Percentiles rank a stretch among this genome's conserved stretches.
Evolutionary conservation across 2,797 vertebrate genomes (phyloP).

Genomic region (Coluber constrictor): DNA sequence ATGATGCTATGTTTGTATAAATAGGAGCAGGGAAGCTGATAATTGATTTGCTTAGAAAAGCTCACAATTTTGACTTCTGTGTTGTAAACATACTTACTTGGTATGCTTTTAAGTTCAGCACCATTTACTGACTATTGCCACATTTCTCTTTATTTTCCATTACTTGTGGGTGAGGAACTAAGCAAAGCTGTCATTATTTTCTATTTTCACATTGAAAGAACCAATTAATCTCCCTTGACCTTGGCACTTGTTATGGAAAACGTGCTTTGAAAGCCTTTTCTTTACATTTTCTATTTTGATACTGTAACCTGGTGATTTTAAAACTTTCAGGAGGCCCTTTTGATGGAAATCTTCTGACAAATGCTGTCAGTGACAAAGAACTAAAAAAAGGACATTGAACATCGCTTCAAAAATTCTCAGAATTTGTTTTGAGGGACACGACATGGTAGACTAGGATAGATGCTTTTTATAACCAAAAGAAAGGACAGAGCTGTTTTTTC

Average conservation of each 20-base stretch:
- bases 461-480: slow-evolving; percentile 12
- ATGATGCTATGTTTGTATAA: neutral
- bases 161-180: slow-evolving; percentile 46
- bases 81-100: slow-evolving; percentile 17
- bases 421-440: neutral
- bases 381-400: slow-evolving; percentile 40
- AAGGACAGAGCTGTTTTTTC: neutral
- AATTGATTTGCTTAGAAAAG: slow-evolving; percentile 30
- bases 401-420: slow-evolving; percentile 49
- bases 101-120: slow-evolving; percentile 7
- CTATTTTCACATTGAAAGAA: slow-evolving; percentile 35
- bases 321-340: neutral
- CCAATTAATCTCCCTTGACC: slow-evolving; percentile 20
- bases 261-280: neutral
- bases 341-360: neutral
- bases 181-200: slow-evolving; percentile 59
- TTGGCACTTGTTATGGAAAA: neutral
- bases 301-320: neutral
- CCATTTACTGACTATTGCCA: slow-evolving; percentile 36
- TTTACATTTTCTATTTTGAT: neutral
- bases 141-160: slow-evolving; percentile 52
- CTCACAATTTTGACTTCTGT: slow-evolving; percentile 29
- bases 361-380: slow-evolving; percentile 45
- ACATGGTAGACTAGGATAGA: neutral
- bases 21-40: neutral